Evolutionary conservation across 2,888 invertebrate species (phyloP).

Genomic region (Drosophila seclusa): DNA sequence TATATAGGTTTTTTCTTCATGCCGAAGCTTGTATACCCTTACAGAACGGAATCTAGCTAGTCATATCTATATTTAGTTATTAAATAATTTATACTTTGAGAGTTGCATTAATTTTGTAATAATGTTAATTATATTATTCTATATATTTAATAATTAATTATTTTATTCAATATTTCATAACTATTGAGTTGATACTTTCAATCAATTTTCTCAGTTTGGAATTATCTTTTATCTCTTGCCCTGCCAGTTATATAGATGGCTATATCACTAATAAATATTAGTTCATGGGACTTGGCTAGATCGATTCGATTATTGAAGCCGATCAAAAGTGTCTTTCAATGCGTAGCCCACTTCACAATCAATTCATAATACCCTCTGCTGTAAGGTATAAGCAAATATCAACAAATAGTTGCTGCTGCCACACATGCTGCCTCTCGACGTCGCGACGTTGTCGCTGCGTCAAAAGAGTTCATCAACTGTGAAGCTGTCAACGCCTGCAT

Average conservation of each 20-base stretch:
- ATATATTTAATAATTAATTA: neutral
- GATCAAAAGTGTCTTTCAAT: neutral
- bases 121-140: neutral
- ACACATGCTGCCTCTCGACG: slow-evolving; percentile 53
- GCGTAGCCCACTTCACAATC: neutral
- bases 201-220: neutral
- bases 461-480: slow-evolving; percentile 73
- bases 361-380: neutral
- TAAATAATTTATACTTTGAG: neutral
- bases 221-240: neutral
- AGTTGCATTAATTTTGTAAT: neutral
- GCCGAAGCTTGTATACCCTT: neutral
- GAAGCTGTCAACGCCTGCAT: slow-evolving; percentile 69
- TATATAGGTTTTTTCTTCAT: neutral
- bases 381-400: neutral
- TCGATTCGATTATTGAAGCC: neutral
- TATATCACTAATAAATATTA: neutral
- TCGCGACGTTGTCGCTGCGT: slow-evolving; percentile 36
- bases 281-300: neutral
- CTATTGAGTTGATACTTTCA: neutral
- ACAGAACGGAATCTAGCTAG: neutral
- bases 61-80: neutral
- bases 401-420: slow-evolving; percentile 34
- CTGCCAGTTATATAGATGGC: rapidly evolving
- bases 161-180: neutral